Evolutionary conservation across 2,888 invertebrate genomes (phyloP), one percentile per base, ranked within the genome.

Genomic region (Matsumyia berberina): DNA sequence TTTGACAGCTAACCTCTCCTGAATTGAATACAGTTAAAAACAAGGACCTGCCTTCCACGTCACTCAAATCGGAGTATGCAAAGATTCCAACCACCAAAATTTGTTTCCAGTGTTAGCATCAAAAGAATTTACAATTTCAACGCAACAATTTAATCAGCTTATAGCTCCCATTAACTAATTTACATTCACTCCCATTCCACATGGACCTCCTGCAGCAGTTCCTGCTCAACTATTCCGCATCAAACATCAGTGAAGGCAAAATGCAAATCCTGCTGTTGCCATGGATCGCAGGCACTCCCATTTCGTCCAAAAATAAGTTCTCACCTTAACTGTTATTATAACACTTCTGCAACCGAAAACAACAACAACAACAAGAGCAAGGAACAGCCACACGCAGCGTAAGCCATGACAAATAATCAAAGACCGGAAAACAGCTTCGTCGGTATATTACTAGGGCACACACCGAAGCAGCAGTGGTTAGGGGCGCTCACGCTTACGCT

Each of bases 271-370:
- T 7, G 44, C 55, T 7, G 44, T 51, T 64, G 51, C 39, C 60
- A 39, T n/a, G 42, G 39, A 60, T 60, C 51, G 31, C 39, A 37
- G 37, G 42, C 44, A 35, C 33, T 57, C 44, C 31, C 11, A 15
- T 5, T 46, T 39, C 35, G 51, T 69, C 49, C 53, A 11, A 12
- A 64, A 77, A 69, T 81, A 64, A 76, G 64, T 81, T 81, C 64
- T 76, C 76, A 70, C 76, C 81, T 76, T 44, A 64, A 66, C 12
- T 77, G 49, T 76, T 76, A 82, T 82, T 77, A 66, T 55, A 82
- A 82, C 81, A 82, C 81, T 51, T 62, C 19, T 35, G 49, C 24
- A 53, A 46, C 24, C 24, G 33, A 66, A 81, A 81, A 74, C 69
- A 74, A 73, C 35, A 79, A 73, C 53, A 74, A 49, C 44, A 31